Base-by-base conservation (phyloP, 2,797 vertebrate species). In the Pyrocephalus nanus region DNA sequence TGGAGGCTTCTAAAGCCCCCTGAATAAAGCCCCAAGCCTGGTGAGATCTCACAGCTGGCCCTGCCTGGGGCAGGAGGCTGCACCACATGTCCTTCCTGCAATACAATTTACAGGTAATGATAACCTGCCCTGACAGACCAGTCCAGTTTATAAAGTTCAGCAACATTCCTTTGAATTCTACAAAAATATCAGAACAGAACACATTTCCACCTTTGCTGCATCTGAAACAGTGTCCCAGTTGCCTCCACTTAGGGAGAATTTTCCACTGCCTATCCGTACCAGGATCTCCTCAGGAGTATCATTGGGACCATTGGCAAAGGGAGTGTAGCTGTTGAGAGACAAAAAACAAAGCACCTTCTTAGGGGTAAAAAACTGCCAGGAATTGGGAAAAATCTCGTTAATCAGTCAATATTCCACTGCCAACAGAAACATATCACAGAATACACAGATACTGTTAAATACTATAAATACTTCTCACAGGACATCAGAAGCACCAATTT, bases 221-320 rank as follows among this genome's bases (percentile, higher is more conserved):
- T 99, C 99, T 82, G 99, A 99, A 96, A 99, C 99, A 32, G 98
- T 98, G 93, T 99, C 99, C 99, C 99, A 99, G 98, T 99, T 99
- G 87, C 99, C 99, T 93, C 99, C 99, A 34, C 98, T 99, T 94
- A 99, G 97, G 50, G 99, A 99, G 97, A 99, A 99, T 88, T 99
- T 99, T 71, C 99, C 99, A 85, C 99, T 99, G 91, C 99, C 99
- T 97, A 99, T 99, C 89, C 98, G 98, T 60, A 99, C 98, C 38
- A 99, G 97, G 96, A 99, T 99, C 97, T 99, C 99, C 96, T 99
- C 99, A 45, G 99, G 99, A 51, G 99, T 99, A 97, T 99, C 99
- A 43, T 99, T 99, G 92, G 99, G 99, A 66, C 99, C 99, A 76
- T 99, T 99, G 86, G 99, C 99, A 91, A 99, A 99, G 20, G 99